Evolutionary conservation across 2,797 vertebrate species (phyloP), one percentile per base, ranked within the genome.

Genomic region (Petrocephalus sullivani): DNA sequence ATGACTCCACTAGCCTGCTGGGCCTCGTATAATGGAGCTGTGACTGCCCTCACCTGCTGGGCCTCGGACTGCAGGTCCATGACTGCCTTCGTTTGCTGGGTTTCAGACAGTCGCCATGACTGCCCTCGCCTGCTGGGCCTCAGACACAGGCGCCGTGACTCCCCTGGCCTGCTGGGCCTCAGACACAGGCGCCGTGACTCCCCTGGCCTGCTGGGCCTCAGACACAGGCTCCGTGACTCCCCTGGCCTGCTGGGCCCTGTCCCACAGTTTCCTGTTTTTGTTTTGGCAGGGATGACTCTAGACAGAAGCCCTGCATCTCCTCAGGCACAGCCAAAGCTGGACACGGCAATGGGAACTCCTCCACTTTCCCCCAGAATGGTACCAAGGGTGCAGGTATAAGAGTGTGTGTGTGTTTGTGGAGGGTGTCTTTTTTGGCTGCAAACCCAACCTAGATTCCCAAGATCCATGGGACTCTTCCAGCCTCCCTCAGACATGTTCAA

Each of bases 301-400:
- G 92, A 86, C 95, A 96, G 93, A 97, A 97, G 90, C 94, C 94
- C 90, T 95, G 94, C 33, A 92, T 94, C 84, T 95, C 95, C 56
- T 96, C 95, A 2, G 93, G 95, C 89, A 95, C 94, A 19, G 95
- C 92, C 49, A 94, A 96, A 83, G 94, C 92, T 8, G 93, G 92
- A 89, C 93, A 92, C 0, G 92, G 93, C n/a, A 94, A 96, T 90
- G 94, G 91, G 60, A 94, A 96, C 67, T 89, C 93, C 0, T 92
- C 95, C 85, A 93, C 94, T 82, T 94, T 94, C 83, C 94, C 93
- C 51, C 94, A 93, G 88, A 96, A 94, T 89, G 87, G 91, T 84
- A 95, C 94, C 89, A 97, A 94, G 88, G 88, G 94, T 78, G 92
- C 94, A 2, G 96, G 97, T 97, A 93, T 60, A 57, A 53, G 75